Conservation (phyloP, 2,888 invertebrate species). For the Temnothorax rugatulus region DNA sequence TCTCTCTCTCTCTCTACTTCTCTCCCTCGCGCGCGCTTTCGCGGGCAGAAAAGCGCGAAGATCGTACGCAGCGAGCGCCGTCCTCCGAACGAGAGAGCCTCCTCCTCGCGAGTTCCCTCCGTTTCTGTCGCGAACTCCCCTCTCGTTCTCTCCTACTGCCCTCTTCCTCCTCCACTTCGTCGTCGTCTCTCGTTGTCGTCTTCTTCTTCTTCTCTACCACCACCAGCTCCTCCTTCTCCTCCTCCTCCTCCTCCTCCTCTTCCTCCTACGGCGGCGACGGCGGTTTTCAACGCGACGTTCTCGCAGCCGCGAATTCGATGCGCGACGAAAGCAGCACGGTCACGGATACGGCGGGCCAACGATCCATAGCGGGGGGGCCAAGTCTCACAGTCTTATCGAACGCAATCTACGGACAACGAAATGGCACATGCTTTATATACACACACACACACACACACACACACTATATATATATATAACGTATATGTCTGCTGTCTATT, state of each 20-base stretch:
- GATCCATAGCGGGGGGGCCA: constrained; percentile 68
- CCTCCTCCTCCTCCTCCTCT: constrained; percentile 37
- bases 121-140: constrained; percentile 32
- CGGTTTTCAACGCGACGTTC: constrained; percentile 49
- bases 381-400: constrained; percentile 66
- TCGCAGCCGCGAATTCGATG: constrained; percentile 46
- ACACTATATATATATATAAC: neutral
- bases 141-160: constrained; percentile 12
- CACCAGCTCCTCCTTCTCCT: constrained; percentile 32
- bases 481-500: constrained; percentile 15
- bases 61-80: constrained; percentile 72
- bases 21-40: constrained; percentile 27
- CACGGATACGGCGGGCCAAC: constrained; percentile 79
- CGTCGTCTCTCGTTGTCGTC: constrained; percentile 44
- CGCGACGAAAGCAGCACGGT: constrained; percentile 49
- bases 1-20: constrained; percentile 27
- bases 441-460: neutral
- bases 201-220: constrained; percentile 48
- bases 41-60: constrained; percentile 38
- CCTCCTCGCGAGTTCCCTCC: constrained; percentile 39
- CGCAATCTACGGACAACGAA: constrained; percentile 71
- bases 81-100: constrained; percentile 42
- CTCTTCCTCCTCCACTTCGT: constrained; percentile 83
- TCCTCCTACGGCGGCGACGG: constrained; percentile 44
- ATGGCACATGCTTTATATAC: constrained; percentile 72